Evolutionary conservation across 2,113 vertebrate species (phyloP).

Genomic region (Sitta europaea): DNA sequence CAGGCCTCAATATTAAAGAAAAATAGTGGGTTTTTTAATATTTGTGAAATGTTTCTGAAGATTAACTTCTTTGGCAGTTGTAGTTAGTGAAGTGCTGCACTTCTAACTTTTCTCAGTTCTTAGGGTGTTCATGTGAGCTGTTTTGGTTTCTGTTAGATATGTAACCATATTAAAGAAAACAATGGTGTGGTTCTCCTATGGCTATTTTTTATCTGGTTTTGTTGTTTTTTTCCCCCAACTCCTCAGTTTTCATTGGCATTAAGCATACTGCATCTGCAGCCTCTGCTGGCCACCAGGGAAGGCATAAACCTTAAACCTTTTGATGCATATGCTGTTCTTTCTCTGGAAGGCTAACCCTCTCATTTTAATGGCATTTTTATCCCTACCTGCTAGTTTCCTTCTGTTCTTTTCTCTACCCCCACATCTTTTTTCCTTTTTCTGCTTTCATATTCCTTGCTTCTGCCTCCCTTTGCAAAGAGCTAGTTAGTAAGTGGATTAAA

Average conservation of each 20-base stretch:
- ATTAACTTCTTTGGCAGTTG: neutral
- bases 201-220: neutral
- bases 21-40: neutral
- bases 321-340: neutral
- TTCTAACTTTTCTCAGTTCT: neutral
- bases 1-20: neutral
- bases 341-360: neutral
- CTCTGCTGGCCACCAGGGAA: neutral
- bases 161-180: neutral
- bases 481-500: neutral
- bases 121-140: neutral
- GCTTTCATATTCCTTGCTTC: neutral
- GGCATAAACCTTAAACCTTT: neutral
- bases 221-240: neutral
- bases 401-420: neutral
- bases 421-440: neutral
- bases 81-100: neutral
- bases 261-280: neutral
- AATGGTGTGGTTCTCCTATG: neutral
- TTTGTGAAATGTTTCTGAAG: neutral
- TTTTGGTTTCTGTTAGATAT: neutral
- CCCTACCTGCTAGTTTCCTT: neutral
- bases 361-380: neutral
- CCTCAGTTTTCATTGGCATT: neutral
- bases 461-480: neutral